phyloP scores from a whole-genome alignment of 2,113 vertebrate species.

The Laticauda colubrina region DNA sequence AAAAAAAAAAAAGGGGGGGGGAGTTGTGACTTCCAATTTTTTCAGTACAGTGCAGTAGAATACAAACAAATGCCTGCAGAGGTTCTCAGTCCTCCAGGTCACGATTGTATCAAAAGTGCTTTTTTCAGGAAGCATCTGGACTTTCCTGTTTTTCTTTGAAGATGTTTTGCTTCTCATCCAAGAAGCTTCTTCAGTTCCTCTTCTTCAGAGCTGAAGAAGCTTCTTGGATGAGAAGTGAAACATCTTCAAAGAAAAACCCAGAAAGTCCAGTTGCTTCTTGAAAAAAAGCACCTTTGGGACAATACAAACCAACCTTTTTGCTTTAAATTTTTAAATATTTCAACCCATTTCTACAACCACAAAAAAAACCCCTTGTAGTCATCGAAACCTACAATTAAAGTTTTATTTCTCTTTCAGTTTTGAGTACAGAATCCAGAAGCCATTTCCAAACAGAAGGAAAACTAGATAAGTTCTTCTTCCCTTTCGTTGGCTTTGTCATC shows the following conservation, averaged over 20 bases:
- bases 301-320: not conserved
- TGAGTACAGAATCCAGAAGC: not conserved
- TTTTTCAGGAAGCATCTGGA: too few relatives aligned
- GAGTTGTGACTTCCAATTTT: not conserved
- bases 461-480: not conserved
- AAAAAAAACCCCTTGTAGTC: not conserved
- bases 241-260: too few relatives aligned
- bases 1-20: fast-evolving
- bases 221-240: too few relatives aligned
- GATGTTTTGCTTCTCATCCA: too few relatives aligned
- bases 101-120: too few relatives aligned
- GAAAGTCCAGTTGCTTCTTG: too few relatives aligned
- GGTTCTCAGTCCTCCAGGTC: too few relatives aligned
- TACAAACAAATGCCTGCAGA: not conserved
- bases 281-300: too few relatives aligned
- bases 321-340: not conserved
- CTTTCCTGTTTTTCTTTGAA: too few relatives aligned
- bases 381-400: not conserved
- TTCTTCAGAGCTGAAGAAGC: too few relatives aligned
- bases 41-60: not conserved
- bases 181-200: too few relatives aligned
- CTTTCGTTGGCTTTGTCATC: not conserved
- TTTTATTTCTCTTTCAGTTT: not conserved
- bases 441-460: not conserved
- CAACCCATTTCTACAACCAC: not conserved